These are phyloP conservation scores for Dunckerocampus dactyliophorus DNA, from an alignment of 2,113 vertebrate genomes.

Conservation along the genomic window DNA sequence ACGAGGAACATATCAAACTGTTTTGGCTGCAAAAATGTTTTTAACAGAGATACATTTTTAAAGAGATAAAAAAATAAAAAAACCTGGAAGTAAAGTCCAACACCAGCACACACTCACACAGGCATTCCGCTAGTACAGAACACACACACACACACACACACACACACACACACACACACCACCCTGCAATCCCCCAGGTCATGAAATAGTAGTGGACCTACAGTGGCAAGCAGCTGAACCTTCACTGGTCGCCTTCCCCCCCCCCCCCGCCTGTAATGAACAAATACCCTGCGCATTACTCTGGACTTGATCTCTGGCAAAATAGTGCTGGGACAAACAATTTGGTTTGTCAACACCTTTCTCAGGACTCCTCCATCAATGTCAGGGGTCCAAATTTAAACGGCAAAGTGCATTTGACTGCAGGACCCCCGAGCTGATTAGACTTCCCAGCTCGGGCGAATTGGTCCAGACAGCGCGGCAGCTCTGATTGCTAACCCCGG, in stretches of 20 bases:
- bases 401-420: conserved; percentile 99
- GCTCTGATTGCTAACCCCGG: conserved; percentile 99
- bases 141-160: too few relatives aligned
- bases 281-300: conserved; percentile 99
- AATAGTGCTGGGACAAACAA: conserved; percentile 99
- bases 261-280: conserved; percentile 90
- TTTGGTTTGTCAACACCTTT: conserved; percentile 99
- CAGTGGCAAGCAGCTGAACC: conserved; percentile 73
- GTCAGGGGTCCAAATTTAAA: conserved; percentile 99
- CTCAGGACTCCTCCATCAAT: conserved; percentile 99
- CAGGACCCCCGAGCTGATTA: conserved; percentile 98
- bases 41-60: too few relatives aligned
- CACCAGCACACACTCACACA: conserved; percentile 18
- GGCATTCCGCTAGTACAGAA: neutral
- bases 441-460: conserved; percentile 94
- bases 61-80: too few relatives aligned
- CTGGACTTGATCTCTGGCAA: conserved; percentile 99
- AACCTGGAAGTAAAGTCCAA: too few relatives aligned
- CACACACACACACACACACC: conserved; percentile 18
- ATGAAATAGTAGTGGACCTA: conserved; percentile 33
- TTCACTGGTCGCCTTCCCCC: conserved; percentile 76
- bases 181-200: conserved; percentile 18
- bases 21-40: conserved; percentile 2
- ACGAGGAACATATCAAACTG: too few relatives aligned
- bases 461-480: conserved; percentile 97